These are phyloP conservation scores for Rhadinocentrus ornatus DNA, from an alignment of 2,797 vertebrate genomes.

Conservation along the genomic window DNA sequence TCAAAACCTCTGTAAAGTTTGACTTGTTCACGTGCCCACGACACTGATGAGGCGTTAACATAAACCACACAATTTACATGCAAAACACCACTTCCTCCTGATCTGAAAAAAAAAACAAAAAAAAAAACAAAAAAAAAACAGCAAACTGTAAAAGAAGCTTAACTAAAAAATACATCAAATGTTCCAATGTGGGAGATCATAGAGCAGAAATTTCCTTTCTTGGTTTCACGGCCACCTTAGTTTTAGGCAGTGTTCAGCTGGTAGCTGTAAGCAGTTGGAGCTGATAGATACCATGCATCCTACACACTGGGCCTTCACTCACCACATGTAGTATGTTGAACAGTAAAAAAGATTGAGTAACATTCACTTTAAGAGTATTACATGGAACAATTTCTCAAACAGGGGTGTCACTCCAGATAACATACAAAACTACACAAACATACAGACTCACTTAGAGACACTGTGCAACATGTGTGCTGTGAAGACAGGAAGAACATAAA, in stretches of 20 bases:
- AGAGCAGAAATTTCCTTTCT: background rate
- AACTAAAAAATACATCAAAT: background rate
- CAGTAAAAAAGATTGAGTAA: background rate
- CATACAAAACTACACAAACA: background rate
- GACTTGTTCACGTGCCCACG: background rate
- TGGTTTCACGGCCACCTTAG: background rate
- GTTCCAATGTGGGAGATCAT: background rate
- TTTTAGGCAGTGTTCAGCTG: background rate
- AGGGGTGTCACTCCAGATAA: constrained; percentile 1
- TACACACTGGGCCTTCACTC: background rate
- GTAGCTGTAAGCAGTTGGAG: background rate
- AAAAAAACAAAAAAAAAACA: no score
- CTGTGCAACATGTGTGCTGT: background rate
- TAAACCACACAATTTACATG: constrained; percentile 11
- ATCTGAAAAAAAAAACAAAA: background rate
- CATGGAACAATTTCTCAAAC: background rate
- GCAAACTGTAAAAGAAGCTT: background rate
- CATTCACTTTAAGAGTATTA: background rate
- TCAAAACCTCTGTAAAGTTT: background rate
- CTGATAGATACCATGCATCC: background rate
- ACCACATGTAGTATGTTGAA: background rate
- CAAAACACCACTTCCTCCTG: background rate
- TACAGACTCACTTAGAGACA: background rate
- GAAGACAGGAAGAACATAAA: constrained; percentile 23
- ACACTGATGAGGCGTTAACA: background rate